phyloP scores from a whole-genome alignment of 2,113 vertebrate species.

The Hippolais icterina region DNA sequence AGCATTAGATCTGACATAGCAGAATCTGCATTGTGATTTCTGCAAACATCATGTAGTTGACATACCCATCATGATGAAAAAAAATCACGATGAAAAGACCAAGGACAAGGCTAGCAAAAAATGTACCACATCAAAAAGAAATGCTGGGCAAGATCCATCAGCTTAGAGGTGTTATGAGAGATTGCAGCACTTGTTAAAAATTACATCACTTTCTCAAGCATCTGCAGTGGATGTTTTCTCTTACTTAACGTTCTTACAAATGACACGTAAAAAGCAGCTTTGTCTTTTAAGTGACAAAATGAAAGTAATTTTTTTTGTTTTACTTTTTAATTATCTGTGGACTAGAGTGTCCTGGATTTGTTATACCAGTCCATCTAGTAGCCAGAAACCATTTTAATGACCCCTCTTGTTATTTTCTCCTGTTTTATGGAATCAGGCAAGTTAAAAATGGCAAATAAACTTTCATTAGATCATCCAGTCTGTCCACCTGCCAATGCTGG shows the following conservation, averaged over 20 bases:
- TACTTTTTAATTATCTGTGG: not conserved
- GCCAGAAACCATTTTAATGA: not conserved
- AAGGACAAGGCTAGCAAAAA: not conserved
- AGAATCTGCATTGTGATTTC: not conserved
- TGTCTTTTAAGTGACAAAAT: not conserved
- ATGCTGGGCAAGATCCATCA: not conserved
- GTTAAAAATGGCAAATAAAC: not conserved
- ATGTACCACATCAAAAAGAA: not conserved
- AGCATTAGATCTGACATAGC: not conserved
- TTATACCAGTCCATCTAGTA: not conserved
- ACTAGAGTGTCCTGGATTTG: not conserved
- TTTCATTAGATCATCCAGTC: not conserved
- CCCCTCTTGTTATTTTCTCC: not conserved
- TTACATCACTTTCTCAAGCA: not conserved
- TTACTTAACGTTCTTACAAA: not conserved
- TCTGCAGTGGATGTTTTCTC: not conserved
- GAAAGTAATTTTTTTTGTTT: not conserved
- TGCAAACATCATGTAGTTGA: not conserved
- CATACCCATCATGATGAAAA: not conserved
- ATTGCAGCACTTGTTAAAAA: not conserved
- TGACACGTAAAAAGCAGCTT: not conserved
- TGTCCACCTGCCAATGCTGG: not conserved
- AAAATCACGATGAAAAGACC: rapidly evolving
- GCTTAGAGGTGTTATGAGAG: not conserved
- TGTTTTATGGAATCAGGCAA: not conserved